These are phyloP conservation scores for Bujurquina vittata DNA, from an alignment of 2,113 vertebrate species.

Conservation along the genomic window DNA sequence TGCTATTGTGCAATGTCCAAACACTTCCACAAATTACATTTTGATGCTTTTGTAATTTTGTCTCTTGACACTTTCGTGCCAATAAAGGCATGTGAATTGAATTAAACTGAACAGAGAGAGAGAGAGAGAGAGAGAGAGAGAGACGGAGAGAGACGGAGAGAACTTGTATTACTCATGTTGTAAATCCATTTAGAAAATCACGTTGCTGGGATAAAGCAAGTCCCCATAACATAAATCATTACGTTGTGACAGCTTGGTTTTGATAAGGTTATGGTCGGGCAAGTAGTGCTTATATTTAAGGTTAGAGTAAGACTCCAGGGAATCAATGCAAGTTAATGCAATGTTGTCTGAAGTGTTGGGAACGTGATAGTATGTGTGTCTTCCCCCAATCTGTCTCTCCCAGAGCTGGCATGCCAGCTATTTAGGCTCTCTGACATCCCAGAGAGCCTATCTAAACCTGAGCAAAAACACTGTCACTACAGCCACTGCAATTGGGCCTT, in stretches of 20 bases:
- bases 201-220: neutral
- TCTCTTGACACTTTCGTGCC: neutral
- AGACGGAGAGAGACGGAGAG: too few species aligned
- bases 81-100: neutral
- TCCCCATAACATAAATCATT: neutral
- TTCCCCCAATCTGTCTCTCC: neutral
- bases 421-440: neutral
- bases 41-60: neutral
- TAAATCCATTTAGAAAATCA: neutral
- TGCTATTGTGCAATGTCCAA: neutral
- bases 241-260: neutral
- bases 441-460: slow-evolving; percentile 7
- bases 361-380: neutral
- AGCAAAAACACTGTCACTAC: slow-evolving; percentile 1
- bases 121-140: neutral
- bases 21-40: neutral
- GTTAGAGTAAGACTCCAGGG: neutral
- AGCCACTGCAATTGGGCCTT: neutral
- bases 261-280: neutral
- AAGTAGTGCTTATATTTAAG: neutral
- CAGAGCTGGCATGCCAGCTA: neutral
- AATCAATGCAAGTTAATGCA: neutral
- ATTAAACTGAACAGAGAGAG: neutral
- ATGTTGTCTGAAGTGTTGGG: neutral
- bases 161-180: neutral